Evolutionary conservation across 2,113 vertebrate species (phyloP), one percentile per base, ranked within the genome.

Genomic region (Leptobrachium leishanense): DNA sequence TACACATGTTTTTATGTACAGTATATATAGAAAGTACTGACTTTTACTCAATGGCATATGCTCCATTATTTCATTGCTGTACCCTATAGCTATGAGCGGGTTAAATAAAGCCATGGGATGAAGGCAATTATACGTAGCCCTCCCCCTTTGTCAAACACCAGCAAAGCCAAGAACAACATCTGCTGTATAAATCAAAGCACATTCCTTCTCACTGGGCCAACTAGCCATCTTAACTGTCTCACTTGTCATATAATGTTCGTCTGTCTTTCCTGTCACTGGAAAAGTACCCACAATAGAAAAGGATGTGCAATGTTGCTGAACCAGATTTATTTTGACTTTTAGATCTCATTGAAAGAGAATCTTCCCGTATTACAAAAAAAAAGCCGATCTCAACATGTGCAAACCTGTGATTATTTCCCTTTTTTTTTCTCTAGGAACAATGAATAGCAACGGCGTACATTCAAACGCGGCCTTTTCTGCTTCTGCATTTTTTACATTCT

Each of bases 91-190:
- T 9, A 62, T 65, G 69, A 72, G 64, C 20, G 46, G 41, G 77
- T 79, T 79, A 79, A 79, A 46, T 79, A 72, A 79, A 72, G 44
- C 10, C 40, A 65, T 54, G 50, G 68, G n/a, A 79, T 79, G 69
- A 40, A 66, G 77, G 69, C 77, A 79, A 79, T 79, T 79, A 72
- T 79, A 79, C 15, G 43, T 71, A 63, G 55, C 76, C 76, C 44
- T 71, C 69, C 77, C 77, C 59, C 59, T 78, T 78, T 53, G 59
- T 78, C 57, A 72, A 78, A 78, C 68, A 72, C 43, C 59, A 5
- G 46, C 77, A 55, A 50, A 72, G 69, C 77, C 77, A 79, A 72
- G 69, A 79, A 66, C 69, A 79, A 79, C 69, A 79, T 78, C 76
- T 78, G 76, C 57, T 64, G 76, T 41, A 64, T 78, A 78, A 78